These are phyloP conservation scores for Tragelaphus imberbis DNA, from an alignment of 2,113 vertebrate genomes.

Conservation along the genomic window DNA sequence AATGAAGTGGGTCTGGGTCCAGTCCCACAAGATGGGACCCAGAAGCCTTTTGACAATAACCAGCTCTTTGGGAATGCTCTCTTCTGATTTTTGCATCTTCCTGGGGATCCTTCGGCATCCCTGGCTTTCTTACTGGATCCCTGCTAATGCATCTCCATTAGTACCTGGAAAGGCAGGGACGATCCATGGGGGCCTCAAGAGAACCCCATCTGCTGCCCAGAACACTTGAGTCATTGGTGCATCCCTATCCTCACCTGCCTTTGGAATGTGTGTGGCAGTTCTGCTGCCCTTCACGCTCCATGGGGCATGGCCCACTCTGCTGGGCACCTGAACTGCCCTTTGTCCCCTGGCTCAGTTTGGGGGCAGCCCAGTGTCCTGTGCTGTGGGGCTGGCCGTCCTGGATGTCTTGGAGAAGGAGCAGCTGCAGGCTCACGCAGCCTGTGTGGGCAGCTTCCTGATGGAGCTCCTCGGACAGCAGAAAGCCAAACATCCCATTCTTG, in stretches of 20 bases:
- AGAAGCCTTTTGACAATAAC: not conserved
- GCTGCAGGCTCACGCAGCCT: slow-evolving; percentile 84
- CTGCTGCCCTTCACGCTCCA: not conserved
- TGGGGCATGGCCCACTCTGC: not conserved
- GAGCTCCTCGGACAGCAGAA: slow-evolving; percentile 84
- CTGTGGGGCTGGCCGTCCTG: slow-evolving; percentile 90
- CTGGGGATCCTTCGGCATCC: not conserved
- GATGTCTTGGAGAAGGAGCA: slow-evolving; percentile 91
- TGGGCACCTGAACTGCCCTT: not conserved
- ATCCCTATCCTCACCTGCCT: not conserved
- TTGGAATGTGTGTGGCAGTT: not conserved
- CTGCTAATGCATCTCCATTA: not conserved
- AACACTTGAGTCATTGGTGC: not conserved
- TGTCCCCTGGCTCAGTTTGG: slow-evolving; percentile 85
- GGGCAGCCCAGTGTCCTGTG: slow-evolving; percentile 95
- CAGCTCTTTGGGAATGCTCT: not conserved
- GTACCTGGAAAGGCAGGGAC: not conserved
- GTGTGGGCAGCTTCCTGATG: slow-evolving; percentile 86
- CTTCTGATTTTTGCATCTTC: not conserved
- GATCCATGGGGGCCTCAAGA: too few relatives aligned
- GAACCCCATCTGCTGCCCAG: not conserved
- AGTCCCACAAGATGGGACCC: not conserved
- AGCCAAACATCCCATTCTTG: slow-evolving; percentile 87
- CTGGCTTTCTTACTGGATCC: not conserved
- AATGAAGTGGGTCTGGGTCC: not conserved